Evolutionary conservation across 2,113 vertebrate genomes (phyloP).

Genomic region (Calonectris borealis): DNA sequence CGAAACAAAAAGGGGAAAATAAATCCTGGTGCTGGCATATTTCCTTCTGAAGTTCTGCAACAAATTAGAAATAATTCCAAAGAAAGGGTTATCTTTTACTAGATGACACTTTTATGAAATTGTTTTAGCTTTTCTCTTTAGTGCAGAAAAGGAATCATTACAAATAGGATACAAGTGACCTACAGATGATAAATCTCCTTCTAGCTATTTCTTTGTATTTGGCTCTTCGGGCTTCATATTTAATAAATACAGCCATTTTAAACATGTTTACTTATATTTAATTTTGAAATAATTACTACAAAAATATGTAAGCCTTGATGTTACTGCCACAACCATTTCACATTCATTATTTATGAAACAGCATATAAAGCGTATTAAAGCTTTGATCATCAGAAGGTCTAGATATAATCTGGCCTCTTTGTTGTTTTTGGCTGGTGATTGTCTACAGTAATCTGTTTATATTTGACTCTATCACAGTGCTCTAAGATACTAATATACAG

Average conservation of each 20-base stretch:
- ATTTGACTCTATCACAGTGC: not conserved
- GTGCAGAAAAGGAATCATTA: slow-evolving; percentile 46
- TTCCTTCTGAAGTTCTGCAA: slow-evolving; percentile 15
- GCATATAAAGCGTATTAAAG: slow-evolving; percentile 35
- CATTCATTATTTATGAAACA: slow-evolving; percentile 68
- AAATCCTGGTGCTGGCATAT: not conserved
- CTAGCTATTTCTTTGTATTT: slow-evolving; percentile 50
- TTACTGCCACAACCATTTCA: slow-evolving; percentile 41
- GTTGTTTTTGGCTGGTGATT: slow-evolving; percentile 33
- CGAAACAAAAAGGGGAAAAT: not conserved
- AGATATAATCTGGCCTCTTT: slow-evolving; percentile 41
- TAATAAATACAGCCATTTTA: slow-evolving; percentile 58
- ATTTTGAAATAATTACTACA: slow-evolving; percentile 65
- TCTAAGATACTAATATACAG: not conserved
- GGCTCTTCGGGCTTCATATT: slow-evolving; percentile 29
- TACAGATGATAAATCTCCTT: slow-evolving; percentile 53
- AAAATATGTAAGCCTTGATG: slow-evolving; percentile 49
- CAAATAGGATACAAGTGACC: slow-evolving; percentile 48
- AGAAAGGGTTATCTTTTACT: slow-evolving; percentile 19
- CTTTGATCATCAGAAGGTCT: slow-evolving; percentile 53
- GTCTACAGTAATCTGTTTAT: slow-evolving; percentile 29
- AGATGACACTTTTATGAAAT: slow-evolving; percentile 8
- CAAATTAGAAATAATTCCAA: not conserved
- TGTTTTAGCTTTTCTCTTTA: slow-evolving; percentile 42
- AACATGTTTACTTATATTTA: slow-evolving; percentile 61